These are phyloP conservation scores for Pyralis farinalis DNA, from an alignment of 2,888 invertebrate genomes.

Conservation along the genomic window DNA sequence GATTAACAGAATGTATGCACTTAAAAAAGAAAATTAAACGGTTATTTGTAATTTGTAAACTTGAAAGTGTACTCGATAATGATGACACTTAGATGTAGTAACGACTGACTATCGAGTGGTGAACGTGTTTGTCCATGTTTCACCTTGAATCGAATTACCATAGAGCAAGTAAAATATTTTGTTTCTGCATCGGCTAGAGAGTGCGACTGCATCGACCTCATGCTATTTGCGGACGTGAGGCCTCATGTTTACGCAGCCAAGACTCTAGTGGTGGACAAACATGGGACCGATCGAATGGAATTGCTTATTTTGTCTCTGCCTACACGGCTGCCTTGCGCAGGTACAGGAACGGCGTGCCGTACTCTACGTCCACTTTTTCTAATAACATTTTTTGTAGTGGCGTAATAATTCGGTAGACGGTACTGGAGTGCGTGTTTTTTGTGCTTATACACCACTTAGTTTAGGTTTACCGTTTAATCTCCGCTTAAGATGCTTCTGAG, in stretches of 20 bases:
- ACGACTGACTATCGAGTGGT: slow-evolving; percentile 31
- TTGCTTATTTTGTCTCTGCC: slow-evolving; percentile 80
- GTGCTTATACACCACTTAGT: slow-evolving; percentile 43
- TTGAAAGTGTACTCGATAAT: slow-evolving; percentile 24
- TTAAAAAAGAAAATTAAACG: not conserved
- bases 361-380: slow-evolving; percentile 44
- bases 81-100: slow-evolving; percentile 27
- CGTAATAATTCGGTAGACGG: slow-evolving; percentile 54
- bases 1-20: slow-evolving; percentile 10
- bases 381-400: slow-evolving; percentile 46
- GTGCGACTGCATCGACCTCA: slow-evolving; percentile 69
- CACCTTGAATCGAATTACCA: slow-evolving; percentile 40
- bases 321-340: slow-evolving; percentile 72
- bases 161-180: slow-evolving; percentile 49
- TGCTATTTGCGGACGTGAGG: slow-evolving; percentile 78
- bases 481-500: slow-evolving; percentile 47
- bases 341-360: slow-evolving; percentile 61
- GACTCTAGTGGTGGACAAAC: slow-evolving; percentile 79
- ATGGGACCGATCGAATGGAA: slow-evolving; percentile 76
- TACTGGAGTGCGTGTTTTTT: slow-evolving; percentile 56
- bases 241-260: slow-evolving; percentile 74
- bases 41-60: slow-evolving; percentile 15
- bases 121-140: slow-evolving; percentile 41
- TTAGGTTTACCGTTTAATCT: slow-evolving; percentile 61
- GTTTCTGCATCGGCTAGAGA: slow-evolving; percentile 38